These are phyloP conservation scores for Drosophila maculinotata DNA, from an alignment of 2,888 invertebrate genomes.

Conservation along the genomic window DNA sequence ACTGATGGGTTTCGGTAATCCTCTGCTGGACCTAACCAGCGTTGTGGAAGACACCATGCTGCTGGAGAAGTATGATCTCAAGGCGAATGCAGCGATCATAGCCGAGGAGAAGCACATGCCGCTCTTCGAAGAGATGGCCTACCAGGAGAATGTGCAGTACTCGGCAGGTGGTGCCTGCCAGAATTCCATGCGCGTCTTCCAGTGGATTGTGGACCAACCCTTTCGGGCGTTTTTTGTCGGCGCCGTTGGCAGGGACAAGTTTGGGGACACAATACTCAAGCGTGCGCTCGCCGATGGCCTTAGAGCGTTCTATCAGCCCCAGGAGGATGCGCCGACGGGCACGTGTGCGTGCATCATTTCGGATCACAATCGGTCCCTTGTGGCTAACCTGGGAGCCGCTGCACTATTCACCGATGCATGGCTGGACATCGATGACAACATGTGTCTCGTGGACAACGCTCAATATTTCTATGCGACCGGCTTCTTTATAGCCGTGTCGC, in stretches of 20 bases:
- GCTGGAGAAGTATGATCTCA: conserved; percentile 59
- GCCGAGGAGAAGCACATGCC: conserved; percentile 58
- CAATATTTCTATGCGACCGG: conserved; percentile 61
- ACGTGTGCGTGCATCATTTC: conserved; percentile 65
- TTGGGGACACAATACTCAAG: conserved; percentile 58
- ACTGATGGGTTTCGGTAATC: conserved; percentile 70
- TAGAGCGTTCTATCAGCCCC: conserved; percentile 50
- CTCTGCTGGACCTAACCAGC: conserved; percentile 62
- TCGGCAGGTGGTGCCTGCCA: conserved; percentile 73
- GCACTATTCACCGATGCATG: conserved; percentile 52
- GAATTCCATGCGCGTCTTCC: conserved; percentile 62
- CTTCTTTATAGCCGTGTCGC: conserved; percentile 65
- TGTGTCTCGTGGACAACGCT: conserved; percentile 49
- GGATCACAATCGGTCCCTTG: conserved; percentile 50
- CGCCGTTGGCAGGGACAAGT: conserved; percentile 60
- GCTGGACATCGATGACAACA: conserved; percentile 48
- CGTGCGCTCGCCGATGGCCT: conserved; percentile 59
- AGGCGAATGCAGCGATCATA: conserved; percentile 58
- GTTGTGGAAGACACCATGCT: conserved; percentile 50
- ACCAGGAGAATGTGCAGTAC: conserved; percentile 50
- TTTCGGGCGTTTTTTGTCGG: conserved; percentile 45
- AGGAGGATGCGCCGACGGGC: conserved; percentile 47
- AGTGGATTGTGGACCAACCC: conserved; percentile 62
- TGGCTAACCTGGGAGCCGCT: conserved; percentile 69
- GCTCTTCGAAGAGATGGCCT: conserved; percentile 63